A percentile compares a stretch with the other conserved stretches of the same genome.
Evolutionary conservation across 37 sponge, comb jelly and placozoan species (phyloP).

Genomic region (Cliona cf. orientalis): DNA sequence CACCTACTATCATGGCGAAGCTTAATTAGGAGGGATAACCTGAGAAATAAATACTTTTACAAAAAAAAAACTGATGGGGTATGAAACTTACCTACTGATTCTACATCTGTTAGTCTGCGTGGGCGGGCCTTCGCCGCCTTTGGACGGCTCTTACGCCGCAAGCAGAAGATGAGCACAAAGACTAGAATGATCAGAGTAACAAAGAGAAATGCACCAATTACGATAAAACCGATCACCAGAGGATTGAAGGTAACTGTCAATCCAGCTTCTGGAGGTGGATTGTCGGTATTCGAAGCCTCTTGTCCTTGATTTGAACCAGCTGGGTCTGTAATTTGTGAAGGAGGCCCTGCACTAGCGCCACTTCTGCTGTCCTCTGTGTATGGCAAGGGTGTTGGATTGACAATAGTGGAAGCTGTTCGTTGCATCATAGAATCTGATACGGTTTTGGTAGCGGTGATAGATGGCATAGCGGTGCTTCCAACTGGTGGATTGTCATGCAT

Average conservation of each 20-base stretch:
- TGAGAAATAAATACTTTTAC: no score
- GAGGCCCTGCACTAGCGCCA: neutral
- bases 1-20: no score
- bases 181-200: constrained; percentile 31
- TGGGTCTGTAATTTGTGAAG: neutral
- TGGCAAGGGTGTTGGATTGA: neutral
- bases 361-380: neutral
- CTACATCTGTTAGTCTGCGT: neutral
- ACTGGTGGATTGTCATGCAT: no score
- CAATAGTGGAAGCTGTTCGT: no score
- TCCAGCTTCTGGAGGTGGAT: neutral
- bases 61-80: no score
- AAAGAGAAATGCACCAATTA: constrained; percentile 20
- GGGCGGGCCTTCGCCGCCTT: neutral
- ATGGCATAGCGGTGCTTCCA: no score
- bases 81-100: neutral
- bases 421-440: no score
- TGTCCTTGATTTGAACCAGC: neutral
- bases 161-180: constrained; percentile 30
- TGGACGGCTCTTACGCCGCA: constrained; percentile 20
- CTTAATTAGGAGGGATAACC: no score
- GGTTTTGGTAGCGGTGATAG: no score
- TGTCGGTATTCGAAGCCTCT: neutral
- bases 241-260: neutral
- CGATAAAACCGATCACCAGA: constrained; percentile 6